Conservation (phyloP, 2,797 vertebrate species). For the Melanotaenia parkinsoni region DNA sequence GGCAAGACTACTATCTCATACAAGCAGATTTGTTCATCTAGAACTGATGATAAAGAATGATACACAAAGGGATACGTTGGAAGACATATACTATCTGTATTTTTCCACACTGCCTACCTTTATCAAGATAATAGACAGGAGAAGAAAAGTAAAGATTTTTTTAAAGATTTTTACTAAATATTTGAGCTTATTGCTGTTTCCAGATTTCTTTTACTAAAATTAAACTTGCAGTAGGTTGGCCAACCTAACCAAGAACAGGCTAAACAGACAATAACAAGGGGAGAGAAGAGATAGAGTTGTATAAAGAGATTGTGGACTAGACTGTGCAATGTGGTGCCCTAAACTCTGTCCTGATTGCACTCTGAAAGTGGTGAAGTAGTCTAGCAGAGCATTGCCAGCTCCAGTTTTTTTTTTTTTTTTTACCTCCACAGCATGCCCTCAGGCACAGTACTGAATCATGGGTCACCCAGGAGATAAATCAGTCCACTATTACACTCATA, state of each 20-base stretch:
- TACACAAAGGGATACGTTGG: neutral
- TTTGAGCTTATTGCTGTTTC: neutral
- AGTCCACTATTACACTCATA: neutral
- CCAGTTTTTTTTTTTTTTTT: neutral
- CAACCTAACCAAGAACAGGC: neutral
- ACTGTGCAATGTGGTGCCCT: neutral
- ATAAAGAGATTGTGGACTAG: neutral
- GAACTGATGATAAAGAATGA: neutral
- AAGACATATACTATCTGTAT: neutral
- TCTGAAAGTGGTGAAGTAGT: neutral
- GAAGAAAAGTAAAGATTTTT: neutral
- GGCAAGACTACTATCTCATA: neutral
- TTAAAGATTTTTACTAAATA: neutral
- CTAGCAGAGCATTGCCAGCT: neutral
- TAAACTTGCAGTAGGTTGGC: neutral
- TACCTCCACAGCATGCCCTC: constrained; percentile 13
- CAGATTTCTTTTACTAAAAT: neutral
- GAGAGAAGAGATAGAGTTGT: neutral
- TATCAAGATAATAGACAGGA: neutral
- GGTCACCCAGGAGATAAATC: constrained; percentile 3
- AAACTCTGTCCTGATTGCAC: neutral
- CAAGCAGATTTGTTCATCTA: neutral
- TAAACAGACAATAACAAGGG: neutral
- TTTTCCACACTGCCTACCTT: neutral
- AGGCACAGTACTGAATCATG: neutral